These are phyloP conservation scores for Rotaria magnacalcarata DNA, from an alignment of 2,888 invertebrate genomes.

Conservation along the genomic window DNA sequence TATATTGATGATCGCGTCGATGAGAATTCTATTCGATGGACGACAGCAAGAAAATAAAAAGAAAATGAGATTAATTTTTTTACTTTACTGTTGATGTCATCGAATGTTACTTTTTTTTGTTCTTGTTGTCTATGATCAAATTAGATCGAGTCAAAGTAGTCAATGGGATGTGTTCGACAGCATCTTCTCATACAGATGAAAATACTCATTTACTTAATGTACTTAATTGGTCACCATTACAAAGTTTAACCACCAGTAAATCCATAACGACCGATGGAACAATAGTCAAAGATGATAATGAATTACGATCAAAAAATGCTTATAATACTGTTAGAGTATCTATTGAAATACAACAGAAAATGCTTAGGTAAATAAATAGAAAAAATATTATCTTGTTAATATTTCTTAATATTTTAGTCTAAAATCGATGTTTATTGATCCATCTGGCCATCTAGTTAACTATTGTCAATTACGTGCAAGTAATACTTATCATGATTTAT, in stretches of 20 bases:
- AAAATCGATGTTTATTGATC: slow-evolving; percentile 5
- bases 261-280: not conserved
- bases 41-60: not conserved
- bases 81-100: too few relatives aligned
- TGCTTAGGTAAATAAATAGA: not conserved
- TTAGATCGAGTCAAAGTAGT: slow-evolving; percentile 30
- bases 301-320: not conserved
- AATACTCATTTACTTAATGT: not conserved
- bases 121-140: not conserved
- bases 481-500: slow-evolving; percentile 13
- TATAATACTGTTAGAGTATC: slow-evolving; percentile 12
- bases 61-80: not conserved
- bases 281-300: not conserved
- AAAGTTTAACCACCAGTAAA: not conserved
- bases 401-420: not conserved
- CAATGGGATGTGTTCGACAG: not conserved
- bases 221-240: not conserved
- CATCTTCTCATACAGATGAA: not conserved
- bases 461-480: not conserved
- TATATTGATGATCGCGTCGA: not conserved
- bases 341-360: slow-evolving; percentile 14
- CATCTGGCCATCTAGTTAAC: not conserved
- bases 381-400: not conserved
- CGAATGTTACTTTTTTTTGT: too few relatives aligned
- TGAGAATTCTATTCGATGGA: not conserved